These are phyloP conservation scores for Pyralis farinalis DNA, from an alignment of 2,888 invertebrate genomes.

Conservation along the genomic window DNA sequence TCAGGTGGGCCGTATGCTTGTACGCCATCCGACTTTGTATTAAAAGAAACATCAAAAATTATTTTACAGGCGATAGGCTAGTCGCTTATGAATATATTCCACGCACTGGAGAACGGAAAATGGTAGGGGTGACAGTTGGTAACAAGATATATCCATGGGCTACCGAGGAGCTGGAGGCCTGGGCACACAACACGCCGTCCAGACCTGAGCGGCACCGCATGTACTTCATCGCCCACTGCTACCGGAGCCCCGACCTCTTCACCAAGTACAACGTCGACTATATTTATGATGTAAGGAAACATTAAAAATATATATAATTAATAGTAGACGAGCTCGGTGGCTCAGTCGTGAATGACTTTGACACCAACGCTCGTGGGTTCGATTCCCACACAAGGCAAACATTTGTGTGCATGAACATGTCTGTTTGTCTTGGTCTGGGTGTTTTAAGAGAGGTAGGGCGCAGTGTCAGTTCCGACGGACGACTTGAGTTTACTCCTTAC, in stretches of 20 bases:
- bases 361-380: no score
- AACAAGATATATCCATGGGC: constrained; percentile 74
- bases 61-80: constrained; percentile 46
- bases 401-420: no score
- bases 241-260: constrained; percentile 66
- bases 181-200: constrained; percentile 65
- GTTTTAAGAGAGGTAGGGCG: no score
- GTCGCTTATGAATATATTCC: constrained; percentile 49
- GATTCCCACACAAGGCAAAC: no score
- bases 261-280: constrained; percentile 58
- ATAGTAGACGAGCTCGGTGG: no score
- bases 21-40: no score
- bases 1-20: background rate
- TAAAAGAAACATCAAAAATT: no score
- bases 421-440: no score
- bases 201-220: constrained; percentile 61
- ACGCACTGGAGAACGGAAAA: constrained; percentile 50
- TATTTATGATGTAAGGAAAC: constrained; percentile 69
- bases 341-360: no score
- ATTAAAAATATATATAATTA: no score
- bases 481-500: no score
- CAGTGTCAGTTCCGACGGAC: no score
- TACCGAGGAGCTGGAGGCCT: constrained; percentile 69
- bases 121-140: constrained; percentile 73
- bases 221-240: constrained; percentile 75